Base-by-base conservation (phyloP, 2,113 vertebrate species). In the Petrocephalus zakoni region DNA sequence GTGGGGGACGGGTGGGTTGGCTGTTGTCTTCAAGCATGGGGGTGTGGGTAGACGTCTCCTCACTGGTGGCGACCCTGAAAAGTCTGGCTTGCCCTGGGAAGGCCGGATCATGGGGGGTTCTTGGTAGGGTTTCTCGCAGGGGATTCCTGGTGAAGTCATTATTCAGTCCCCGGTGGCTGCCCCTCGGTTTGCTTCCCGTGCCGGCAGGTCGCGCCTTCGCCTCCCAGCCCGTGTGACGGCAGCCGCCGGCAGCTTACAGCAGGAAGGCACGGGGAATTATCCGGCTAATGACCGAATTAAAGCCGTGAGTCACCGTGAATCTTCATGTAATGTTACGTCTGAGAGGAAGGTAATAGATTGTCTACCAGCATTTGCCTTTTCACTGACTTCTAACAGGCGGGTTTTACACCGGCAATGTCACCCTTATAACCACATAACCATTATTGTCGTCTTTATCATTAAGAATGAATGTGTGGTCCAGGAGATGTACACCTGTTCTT, bases 231-330 rank as follows among this genome's bases (percentile, higher is more conserved):
- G 72, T 90, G 89, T 91, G 92, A 94, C 94, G 93, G 91, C 94
- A 94, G 93, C 92, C 92, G 93, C 90, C 94, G 94, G 92, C 90
- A 91, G 94, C 93, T 93, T 93, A 94, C 93, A 93, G 93, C 93
- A 90, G 94, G 93, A 93, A 92, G 91, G 92, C 94, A 91, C 93
- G 92, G 92, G 92, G 93, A 93, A 95, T 96, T 95, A 96, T 94
- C 93, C 92, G 90, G 91, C 93, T 96, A 96, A 96, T 96, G 96
- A 96, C 89, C 92, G 94, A 94, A 95, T 96, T 95, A 96, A 94
- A 92, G 93, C 93, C 88, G 91, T 95, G 94, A 96, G 94, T 96
- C 95, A 95, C 94, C 93, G 86, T 94, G 95, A 94, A 94, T 94
- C 93, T 94, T 93, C 95, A 95, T 94, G 94, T 94, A 94, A 93